These are phyloP conservation scores for Drosophila pallidifrons DNA, from an alignment of 1,140 invertebrate genomes.

Conservation along the genomic window DNA sequence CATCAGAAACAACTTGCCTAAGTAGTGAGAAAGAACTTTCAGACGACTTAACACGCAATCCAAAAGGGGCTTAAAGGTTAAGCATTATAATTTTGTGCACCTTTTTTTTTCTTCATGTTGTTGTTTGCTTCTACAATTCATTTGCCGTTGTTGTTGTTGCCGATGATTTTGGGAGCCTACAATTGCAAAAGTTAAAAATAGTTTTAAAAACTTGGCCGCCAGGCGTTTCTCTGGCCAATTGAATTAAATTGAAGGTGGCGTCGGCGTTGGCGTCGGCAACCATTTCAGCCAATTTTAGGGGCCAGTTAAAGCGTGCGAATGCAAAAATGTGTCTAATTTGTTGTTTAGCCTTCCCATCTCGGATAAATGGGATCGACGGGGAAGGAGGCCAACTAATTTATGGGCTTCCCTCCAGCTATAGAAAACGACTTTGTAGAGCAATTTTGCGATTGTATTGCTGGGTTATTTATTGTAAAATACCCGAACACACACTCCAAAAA, in stretches of 20 bases:
- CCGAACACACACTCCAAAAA: slow-evolving; percentile 49
- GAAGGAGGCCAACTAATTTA: slow-evolving; percentile 62
- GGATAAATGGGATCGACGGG: background rate
- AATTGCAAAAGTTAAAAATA: slow-evolving; percentile 71
- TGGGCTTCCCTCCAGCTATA: slow-evolving; percentile 18
- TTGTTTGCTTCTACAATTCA: background rate
- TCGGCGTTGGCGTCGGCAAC: background rate
- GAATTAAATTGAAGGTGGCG: slow-evolving; percentile 71
- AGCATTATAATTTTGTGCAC: slow-evolving; percentile 81
- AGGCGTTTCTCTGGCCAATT: slow-evolving; percentile 49
- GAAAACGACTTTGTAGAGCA: slow-evolving; percentile 28
- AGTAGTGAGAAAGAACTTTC: slow-evolving; percentile 64
- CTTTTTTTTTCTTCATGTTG: slow-evolving; percentile 38
- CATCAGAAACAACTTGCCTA: slow-evolving; percentile 57
- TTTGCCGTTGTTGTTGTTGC: slow-evolving; percentile 5
- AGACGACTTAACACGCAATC: slow-evolving; percentile 78
- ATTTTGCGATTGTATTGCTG: slow-evolving; percentile 40
- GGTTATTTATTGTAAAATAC: slow-evolving; percentile 80
- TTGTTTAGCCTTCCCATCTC: background rate
- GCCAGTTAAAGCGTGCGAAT: slow-evolving; percentile 36
- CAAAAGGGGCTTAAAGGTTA: slow-evolving; percentile 75
- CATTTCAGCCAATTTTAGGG: background rate
- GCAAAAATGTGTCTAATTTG: slow-evolving; percentile 61
- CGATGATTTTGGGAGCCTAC: slow-evolving; percentile 17
- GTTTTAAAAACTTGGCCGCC: slow-evolving; percentile 62